Conservation (phyloP, 2,113 vertebrate genomes). For the Ramphastos sulfuratus region DNA sequence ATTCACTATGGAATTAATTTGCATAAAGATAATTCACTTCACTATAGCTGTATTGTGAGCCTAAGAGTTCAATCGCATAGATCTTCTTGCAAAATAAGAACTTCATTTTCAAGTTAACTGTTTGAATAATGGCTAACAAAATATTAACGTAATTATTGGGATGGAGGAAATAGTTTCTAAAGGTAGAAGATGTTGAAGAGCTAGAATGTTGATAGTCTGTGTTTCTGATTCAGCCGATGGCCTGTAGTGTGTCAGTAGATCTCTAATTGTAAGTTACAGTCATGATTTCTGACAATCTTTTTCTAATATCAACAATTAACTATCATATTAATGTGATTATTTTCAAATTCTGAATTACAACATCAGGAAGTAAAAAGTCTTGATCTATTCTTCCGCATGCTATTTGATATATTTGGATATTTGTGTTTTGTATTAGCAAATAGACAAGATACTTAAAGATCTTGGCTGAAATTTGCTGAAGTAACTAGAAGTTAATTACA, state of each 20-base stretch:
- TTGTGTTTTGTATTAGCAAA: neutral
- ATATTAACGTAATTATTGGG: neutral
- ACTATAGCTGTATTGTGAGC: neutral
- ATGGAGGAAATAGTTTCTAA: neutral
- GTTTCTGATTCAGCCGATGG: neutral
- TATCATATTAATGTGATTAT: neutral
- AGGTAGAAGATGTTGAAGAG: neutral
- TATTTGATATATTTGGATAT: neutral
- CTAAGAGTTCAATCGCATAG: neutral
- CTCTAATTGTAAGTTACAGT: neutral
- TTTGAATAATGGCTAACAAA: neutral
- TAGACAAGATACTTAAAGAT: neutral
- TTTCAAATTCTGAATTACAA: neutral
- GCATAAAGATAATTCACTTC: neutral
- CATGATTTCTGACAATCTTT: neutral
- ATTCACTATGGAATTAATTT: neutral
- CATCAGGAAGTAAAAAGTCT: neutral
- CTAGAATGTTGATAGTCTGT: accelerated
- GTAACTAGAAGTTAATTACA: neutral
- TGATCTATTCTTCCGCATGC: neutral
- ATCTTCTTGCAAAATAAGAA: neutral
- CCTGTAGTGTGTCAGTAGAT: neutral
- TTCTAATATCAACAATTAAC: neutral
- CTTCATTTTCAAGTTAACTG: neutral
- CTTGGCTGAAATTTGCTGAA: neutral